phyloP scores from a whole-genome alignment of 2,113 vertebrate species.

The Sprattus sprattus region DNA sequence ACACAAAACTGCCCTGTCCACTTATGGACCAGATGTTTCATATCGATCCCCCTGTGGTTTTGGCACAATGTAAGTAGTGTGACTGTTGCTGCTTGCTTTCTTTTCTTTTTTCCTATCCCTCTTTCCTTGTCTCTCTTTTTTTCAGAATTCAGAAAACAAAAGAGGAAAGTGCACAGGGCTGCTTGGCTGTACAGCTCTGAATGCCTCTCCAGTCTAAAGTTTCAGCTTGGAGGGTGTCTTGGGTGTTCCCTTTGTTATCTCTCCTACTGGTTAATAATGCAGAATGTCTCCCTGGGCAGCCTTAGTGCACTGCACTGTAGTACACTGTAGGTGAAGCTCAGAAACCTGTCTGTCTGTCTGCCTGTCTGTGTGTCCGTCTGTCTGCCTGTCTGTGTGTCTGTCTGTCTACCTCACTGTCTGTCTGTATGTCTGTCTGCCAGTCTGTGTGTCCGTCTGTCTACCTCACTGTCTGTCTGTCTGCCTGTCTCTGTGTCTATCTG shows the following conservation, averaged over 20 bases:
- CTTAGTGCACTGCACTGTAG: conserved; percentile 46
- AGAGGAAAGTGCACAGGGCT: conserved; percentile 42
- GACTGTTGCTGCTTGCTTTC: conserved; percentile 48
- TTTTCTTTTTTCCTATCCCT: conserved; percentile 35
- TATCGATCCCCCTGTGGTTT: conserved; percentile 68
- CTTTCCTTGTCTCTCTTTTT: conserved; percentile 34
- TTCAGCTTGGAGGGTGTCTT: conserved; percentile 43
- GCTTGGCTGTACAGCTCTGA: conserved; percentile 9
- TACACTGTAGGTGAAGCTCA: conserved; percentile 65
- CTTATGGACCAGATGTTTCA: conserved; percentile 70
- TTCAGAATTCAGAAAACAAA: conserved; percentile 49
- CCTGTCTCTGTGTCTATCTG: conserved; percentile 39
- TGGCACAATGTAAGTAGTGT: conserved; percentile 66
- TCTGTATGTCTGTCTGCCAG: conserved; percentile 63
- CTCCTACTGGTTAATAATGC: conserved; percentile 70
- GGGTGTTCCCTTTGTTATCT: conserved; percentile 43
- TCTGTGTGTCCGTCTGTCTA: conserved; percentile 47
- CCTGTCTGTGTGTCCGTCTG: conserved; percentile 46
- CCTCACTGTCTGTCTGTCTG: conserved; percentile 46
- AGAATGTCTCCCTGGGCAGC: conserved; percentile 59
- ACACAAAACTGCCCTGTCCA: conserved; percentile 61
- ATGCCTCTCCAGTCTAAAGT: conserved; percentile 36
- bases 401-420: conserved; percentile 37
- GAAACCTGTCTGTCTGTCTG: conserved; percentile 63
- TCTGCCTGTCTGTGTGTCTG: conserved; percentile 60